These are phyloP conservation scores for Dimorphilus gyrociliatus DNA, from an alignment of 2,888 invertebrate genomes.

Conservation along the genomic window DNA sequence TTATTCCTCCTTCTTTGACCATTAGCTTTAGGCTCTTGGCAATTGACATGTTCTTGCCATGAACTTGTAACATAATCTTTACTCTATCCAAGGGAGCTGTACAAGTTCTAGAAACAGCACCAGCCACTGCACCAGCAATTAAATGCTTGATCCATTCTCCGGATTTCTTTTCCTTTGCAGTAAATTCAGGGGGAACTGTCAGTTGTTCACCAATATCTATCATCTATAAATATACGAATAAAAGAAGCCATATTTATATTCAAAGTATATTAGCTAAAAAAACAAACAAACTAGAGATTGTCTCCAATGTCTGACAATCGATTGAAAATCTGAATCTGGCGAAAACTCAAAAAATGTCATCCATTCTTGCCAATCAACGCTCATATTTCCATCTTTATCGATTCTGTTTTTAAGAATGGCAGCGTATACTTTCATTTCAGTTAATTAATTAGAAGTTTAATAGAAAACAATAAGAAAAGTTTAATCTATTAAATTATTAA, in stretches of 20 bases:
- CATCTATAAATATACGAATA: constrained; percentile 10
- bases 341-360: constrained; percentile 79
- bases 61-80: constrained; percentile 71
- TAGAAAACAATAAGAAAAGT: no score
- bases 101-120: constrained; percentile 82
- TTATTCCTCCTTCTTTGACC: constrained; percentile 71
- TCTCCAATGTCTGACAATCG: constrained; percentile 81
- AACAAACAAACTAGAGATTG: constrained; percentile 58
- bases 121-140: constrained; percentile 82
- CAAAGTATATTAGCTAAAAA: neutral
- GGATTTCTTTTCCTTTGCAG: constrained; percentile 57
- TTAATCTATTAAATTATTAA: no score
- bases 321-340: constrained; percentile 70
- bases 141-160: constrained; percentile 97
- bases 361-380: constrained; percentile 62
- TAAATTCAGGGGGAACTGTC: constrained; percentile 92
- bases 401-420: no score
- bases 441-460: no score
- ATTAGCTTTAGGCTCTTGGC: constrained; percentile 55
- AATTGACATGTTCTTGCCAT: constrained; percentile 15
- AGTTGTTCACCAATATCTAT: constrained; percentile 62
- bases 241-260: neutral
- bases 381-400: constrained; percentile 82
- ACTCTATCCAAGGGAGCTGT: constrained; percentile 91
- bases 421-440: no score